Percentiles rank a stretch among this genome's conserved stretches.
Conservation (phyloP, 2,888 invertebrate genomes). For the Eupithecia subfuscata region DNA sequence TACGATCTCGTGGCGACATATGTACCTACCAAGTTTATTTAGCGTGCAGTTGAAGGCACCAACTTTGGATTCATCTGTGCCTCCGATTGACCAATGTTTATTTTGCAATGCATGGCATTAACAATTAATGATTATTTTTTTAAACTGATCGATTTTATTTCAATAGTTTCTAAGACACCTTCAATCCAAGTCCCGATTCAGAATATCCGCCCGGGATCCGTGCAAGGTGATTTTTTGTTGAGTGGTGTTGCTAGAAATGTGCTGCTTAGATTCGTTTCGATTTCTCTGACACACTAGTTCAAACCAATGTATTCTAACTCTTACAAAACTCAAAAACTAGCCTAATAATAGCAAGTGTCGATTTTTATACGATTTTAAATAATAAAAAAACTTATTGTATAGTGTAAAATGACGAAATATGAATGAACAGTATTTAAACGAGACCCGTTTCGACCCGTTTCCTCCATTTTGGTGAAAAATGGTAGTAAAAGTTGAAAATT, state of each 20-base stretch:
- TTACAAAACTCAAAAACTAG: background rate
- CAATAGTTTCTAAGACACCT: slow-evolving; percentile 21
- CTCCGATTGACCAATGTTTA: background rate
- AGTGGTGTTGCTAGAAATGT: slow-evolving; percentile 22
- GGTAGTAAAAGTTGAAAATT: background rate
- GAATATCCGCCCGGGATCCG: slow-evolving; percentile 22
- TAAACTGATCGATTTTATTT: slow-evolving; percentile 11
- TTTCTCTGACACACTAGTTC: background rate
- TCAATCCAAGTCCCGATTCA: slow-evolving; percentile 16
- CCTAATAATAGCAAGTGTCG: too few relatives aligned
- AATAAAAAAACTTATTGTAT: too few relatives aligned
- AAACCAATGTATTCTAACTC: background rate
- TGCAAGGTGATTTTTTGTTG: slow-evolving; percentile 27
- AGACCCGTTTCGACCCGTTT: background rate
- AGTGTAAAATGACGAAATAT: too few relatives aligned
- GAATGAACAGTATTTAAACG: too few relatives aligned
- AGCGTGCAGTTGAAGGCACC: too few relatives aligned
- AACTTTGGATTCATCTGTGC: background rate
- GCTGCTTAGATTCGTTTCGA: background rate
- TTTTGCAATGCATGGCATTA: slow-evolving; percentile 28
- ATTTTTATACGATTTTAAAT: too few relatives aligned
- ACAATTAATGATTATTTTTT: slow-evolving; percentile 15
- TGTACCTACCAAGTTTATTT: too few relatives aligned
- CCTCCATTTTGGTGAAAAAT: background rate
- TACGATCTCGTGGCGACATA: too few relatives aligned